phyloP scores from a whole-genome alignment of 2,113 vertebrate species.

The Gorilla gorilla region DNA sequence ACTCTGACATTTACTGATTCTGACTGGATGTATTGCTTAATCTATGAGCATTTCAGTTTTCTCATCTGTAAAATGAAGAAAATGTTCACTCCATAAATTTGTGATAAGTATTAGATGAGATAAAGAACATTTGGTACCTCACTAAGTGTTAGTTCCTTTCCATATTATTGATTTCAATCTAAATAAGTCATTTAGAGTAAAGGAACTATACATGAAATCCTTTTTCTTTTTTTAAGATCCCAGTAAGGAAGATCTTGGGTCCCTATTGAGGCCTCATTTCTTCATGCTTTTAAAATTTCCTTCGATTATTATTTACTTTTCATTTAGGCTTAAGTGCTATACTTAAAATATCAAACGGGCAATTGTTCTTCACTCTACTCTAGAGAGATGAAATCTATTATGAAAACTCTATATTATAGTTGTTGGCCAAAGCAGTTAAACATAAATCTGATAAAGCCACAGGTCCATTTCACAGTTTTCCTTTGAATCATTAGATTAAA shows the following conservation, averaged over 20 bases:
- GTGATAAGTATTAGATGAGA: background rate
- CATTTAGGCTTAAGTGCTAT: background rate
- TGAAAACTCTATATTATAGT: background rate
- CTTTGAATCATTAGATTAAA: background rate
- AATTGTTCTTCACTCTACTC: background rate
- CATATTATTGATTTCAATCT: background rate
- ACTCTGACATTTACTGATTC: background rate
- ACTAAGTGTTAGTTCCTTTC: background rate
- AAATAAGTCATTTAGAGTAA: background rate
- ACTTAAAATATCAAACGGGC: background rate
- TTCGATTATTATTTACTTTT: slow-evolving; percentile 11
- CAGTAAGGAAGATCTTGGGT: background rate
- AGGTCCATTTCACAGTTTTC: background rate
- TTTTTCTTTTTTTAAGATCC: background rate
- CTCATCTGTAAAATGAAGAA: background rate
- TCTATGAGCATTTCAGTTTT: background rate
- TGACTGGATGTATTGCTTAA: background rate
- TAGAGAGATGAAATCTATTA: background rate
- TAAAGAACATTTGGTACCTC: background rate
- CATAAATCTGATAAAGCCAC: background rate
- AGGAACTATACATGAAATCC: background rate
- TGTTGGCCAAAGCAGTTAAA: background rate
- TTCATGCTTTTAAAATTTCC: background rate
- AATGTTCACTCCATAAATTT: background rate
- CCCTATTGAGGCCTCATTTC: background rate